Evolutionary conservation across 2,888 invertebrate genomes (phyloP).

Genomic region (Cancer borealis): DNA sequence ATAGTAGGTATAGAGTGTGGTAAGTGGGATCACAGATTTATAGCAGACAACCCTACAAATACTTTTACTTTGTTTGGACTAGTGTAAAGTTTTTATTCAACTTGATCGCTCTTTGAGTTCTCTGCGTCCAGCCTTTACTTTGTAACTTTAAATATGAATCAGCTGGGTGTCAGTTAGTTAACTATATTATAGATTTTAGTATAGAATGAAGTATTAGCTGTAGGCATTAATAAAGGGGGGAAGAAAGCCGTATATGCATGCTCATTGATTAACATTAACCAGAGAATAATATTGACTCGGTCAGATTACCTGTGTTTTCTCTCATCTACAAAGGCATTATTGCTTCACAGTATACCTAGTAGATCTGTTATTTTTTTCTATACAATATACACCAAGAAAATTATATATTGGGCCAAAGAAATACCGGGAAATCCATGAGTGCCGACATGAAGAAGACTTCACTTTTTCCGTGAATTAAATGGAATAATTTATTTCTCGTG

Average conservation of each 20-base stretch:
- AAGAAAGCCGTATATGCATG: not conserved
- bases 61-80: constrained; percentile 23
- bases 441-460: constrained; percentile 69
- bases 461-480: constrained; percentile 71
- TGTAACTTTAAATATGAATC: not conserved
- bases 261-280: constrained; percentile 74
- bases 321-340: not conserved
- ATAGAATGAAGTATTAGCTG: not conserved
- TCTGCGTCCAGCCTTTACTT: not conserved
- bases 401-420: constrained; percentile 39
- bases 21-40: not conserved
- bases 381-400: constrained; percentile 9
- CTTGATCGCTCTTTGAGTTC: not conserved
- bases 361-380: not conserved
- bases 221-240: not conserved
- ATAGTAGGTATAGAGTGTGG: not conserved
- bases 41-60: not conserved
- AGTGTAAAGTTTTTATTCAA: constrained; percentile 2
- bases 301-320: constrained; percentile 30
- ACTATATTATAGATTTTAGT: not conserved
- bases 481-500: constrained; percentile 71
- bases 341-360: not conserved
- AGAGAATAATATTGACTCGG: constrained; percentile 72
- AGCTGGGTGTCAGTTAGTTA: not conserved
- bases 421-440: constrained; percentile 48